Evolutionary conservation across 2,113 vertebrate species (phyloP).

Genomic region (Sebastes fasciatus): DNA sequence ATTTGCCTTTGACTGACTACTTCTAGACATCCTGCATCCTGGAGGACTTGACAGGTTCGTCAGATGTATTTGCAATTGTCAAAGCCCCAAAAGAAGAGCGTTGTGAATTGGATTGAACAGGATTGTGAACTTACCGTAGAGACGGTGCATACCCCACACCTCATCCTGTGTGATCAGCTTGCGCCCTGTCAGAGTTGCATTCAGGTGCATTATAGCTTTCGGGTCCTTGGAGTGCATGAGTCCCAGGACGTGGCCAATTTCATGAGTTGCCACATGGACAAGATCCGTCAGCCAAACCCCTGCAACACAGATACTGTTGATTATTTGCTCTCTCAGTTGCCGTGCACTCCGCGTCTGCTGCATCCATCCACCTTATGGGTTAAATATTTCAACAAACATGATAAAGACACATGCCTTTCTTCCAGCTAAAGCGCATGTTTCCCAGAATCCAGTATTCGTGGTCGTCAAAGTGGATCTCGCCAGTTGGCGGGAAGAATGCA

Average conservation of each 20-base stretch:
- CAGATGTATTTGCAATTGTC: background rate
- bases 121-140: conserved; percentile 87
- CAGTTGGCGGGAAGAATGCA: conserved; percentile 93
- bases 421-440: conserved; percentile 97
- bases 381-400: conserved; percentile 32
- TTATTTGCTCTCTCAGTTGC: conserved; percentile 24
- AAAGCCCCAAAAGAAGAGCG: background rate
- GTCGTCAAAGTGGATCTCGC: conserved; percentile 98
- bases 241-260: conserved; percentile 94
- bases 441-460: conserved; percentile 97
- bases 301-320: conserved; percentile 67
- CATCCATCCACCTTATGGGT: background rate
- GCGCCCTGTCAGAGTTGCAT: conserved; percentile 93
- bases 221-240: conserved; percentile 96
- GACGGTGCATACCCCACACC: conserved; percentile 95
- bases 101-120: background rate
- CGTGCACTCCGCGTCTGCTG: background rate
- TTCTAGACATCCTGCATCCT: background rate
- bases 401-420: conserved; percentile 86
- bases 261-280: conserved; percentile 95
- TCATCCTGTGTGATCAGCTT: conserved; percentile 95
- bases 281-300: conserved; percentile 97
- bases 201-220: conserved; percentile 95
- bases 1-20: background rate
- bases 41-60: background rate